Evolutionary conservation across 1,140 invertebrate genomes (phyloP).

Genomic region (Babylonia areolata): DNA sequence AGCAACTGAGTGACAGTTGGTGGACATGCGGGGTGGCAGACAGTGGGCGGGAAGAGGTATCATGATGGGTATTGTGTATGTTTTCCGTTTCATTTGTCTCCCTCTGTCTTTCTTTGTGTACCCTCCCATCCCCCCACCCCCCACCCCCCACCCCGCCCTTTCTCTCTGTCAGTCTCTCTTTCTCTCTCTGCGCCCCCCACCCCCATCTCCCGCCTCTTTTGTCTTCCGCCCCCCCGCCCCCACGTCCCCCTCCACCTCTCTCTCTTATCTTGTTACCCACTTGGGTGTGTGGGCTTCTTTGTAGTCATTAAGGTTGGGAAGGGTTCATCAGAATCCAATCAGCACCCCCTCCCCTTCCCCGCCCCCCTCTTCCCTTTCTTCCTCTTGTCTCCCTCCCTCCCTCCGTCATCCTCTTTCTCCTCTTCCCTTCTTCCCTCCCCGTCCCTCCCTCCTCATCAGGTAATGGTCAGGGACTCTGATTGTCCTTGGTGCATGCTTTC

Average conservation of each 20-base stretch:
- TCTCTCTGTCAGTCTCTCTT: conserved; percentile 12
- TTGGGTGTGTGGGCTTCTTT: neutral
- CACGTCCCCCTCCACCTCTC: conserved; percentile 3
- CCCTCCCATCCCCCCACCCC: neutral
- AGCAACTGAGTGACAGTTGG: no score
- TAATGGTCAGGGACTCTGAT: conserved; percentile 7
- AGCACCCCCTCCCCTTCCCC: neutral
- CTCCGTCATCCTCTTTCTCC: neutral
- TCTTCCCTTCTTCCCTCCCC: neutral
- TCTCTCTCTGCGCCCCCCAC: no score
- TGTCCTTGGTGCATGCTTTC: neutral
- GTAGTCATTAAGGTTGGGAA: conserved; percentile 7
- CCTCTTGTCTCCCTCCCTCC: neutral
- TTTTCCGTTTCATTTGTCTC: neutral
- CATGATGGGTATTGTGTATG: conserved; percentile 6
- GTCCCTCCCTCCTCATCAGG: neutral
- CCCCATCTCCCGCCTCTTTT: no score
- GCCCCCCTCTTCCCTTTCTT: neutral
- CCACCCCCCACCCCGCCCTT: conserved; percentile 9
- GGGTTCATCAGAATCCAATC: conserved; percentile 18
- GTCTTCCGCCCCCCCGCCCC: no score
- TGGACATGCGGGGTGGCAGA: no score
- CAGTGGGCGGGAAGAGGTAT: no score
- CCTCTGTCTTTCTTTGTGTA: neutral
- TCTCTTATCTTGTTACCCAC: neutral